phyloP scores from a whole-genome alignment of 1,140 invertebrate species.

The Teleopsis dalmanni region DNA sequence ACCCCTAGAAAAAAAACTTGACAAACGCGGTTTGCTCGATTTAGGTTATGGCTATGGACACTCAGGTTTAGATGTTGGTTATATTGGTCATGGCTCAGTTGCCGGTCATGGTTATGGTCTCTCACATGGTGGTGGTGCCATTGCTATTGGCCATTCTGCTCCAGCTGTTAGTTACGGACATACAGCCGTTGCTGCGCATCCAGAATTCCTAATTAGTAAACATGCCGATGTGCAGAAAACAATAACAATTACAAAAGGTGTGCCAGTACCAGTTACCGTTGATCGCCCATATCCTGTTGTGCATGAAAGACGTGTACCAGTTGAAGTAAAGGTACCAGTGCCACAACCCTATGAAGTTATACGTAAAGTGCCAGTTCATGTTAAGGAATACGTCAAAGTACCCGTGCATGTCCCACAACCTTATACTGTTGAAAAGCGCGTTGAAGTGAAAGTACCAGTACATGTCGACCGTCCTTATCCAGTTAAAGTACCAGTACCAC shows the following conservation, averaged over 20 bases:
- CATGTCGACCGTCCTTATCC: slow-evolving; percentile 56
- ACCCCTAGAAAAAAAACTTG: slow-evolving; percentile 51
- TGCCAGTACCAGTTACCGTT: slow-evolving; percentile 56
- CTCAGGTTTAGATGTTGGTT: slow-evolving; percentile 55
- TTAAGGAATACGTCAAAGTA: slow-evolving; percentile 61
- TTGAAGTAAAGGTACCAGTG: slow-evolving; percentile 55
- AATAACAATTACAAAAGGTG: slow-evolving; percentile 62
- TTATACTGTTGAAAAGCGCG: slow-evolving; percentile 64
- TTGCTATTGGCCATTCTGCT: slow-evolving; percentile 28
- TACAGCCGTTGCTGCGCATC: slow-evolving; percentile 22
- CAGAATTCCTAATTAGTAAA: slow-evolving; percentile 45
- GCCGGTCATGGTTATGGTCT: slow-evolving; percentile 46
- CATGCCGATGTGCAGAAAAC: slow-evolving; percentile 59
- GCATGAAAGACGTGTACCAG: slow-evolving; percentile 57
- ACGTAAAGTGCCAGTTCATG: slow-evolving; percentile 58
- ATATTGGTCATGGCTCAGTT: slow-evolving; percentile 54
- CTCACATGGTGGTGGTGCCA: slow-evolving; percentile 17
- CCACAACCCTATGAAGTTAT: slow-evolving; percentile 60
- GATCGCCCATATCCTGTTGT: slow-evolving; percentile 54
- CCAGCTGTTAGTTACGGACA: slow-evolving; percentile 24
- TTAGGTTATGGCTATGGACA: slow-evolving; percentile 54
- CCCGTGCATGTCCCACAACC: slow-evolving; percentile 60
- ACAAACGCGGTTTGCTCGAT: slow-evolving; percentile 54
- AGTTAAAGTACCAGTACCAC: slow-evolving; percentile 55
- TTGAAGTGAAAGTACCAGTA: slow-evolving; percentile 59